These are phyloP conservation scores for Drosophila vallismaia DNA, from an alignment of 2,888 invertebrate species.

Conservation along the genomic window DNA sequence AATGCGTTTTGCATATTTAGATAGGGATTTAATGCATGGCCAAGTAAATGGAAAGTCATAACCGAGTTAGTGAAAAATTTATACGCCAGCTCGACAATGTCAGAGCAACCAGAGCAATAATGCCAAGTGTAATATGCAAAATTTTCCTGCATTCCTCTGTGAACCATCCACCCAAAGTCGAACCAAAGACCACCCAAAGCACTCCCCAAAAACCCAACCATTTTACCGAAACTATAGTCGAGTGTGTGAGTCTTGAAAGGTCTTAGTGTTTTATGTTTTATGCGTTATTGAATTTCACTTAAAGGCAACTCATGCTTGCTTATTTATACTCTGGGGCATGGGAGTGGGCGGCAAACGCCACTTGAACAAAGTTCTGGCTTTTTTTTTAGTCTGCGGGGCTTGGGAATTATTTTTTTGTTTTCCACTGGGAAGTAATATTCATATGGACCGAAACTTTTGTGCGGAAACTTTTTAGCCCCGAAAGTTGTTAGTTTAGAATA, in stretches of 20 bases:
- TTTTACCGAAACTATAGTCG: neutral
- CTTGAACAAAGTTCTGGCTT: slow-evolving; percentile 49
- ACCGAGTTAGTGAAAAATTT: slow-evolving; percentile 26
- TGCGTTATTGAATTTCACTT: slow-evolving; percentile 80
- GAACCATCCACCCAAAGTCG: slow-evolving; percentile 16
- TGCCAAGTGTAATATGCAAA: slow-evolving; percentile 47
- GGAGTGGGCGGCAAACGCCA: slow-evolving; percentile 54
- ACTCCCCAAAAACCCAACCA: neutral
- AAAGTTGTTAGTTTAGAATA: slow-evolving; percentile 14
- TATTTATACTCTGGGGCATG: neutral
- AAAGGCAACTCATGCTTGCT: slow-evolving; percentile 58
- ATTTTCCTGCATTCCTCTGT: slow-evolving; percentile 14
- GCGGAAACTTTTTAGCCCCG: slow-evolving; percentile 4
- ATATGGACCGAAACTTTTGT: slow-evolving; percentile 17
- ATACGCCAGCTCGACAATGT: slow-evolving; percentile 25
- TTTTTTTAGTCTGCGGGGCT: slow-evolving; percentile 5
- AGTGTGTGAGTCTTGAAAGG: slow-evolving; percentile 5
- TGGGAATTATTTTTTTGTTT: slow-evolving; percentile 11
- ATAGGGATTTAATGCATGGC: slow-evolving; percentile 37
- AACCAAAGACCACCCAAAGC: neutral
- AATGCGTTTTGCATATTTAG: slow-evolving; percentile 58
- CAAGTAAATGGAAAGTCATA: slow-evolving; percentile 39
- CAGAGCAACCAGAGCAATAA: slow-evolving; percentile 22
- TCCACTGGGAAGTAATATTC: slow-evolving; percentile 27
- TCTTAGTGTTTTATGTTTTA: slow-evolving; percentile 68